These are phyloP conservation scores for Drosophila rubida DNA, from an alignment of 2,888 invertebrate species.

Conservation along the genomic window DNA sequence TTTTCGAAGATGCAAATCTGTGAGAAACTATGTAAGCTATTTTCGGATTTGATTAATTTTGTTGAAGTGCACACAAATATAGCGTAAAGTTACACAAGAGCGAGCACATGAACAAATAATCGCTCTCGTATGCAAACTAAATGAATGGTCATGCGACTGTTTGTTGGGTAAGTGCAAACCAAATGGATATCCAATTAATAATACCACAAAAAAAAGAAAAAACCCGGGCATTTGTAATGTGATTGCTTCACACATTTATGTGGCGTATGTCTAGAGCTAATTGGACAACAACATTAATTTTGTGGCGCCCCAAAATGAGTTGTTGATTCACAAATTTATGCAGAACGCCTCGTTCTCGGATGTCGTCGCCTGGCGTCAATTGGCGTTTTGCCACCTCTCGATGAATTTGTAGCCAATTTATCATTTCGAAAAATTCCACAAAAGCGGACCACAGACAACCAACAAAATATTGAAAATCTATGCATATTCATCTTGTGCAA, in stretches of 20 bases:
- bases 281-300: slow-evolving; percentile 73
- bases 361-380: slow-evolving; percentile 55
- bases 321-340: slow-evolving; percentile 73
- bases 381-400: slow-evolving; percentile 74
- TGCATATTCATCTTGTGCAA: slow-evolving; percentile 62
- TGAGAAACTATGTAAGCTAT: not conserved
- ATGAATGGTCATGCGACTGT: not conserved
- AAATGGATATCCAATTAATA: slow-evolving; percentile 45
- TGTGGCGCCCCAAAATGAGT: slow-evolving; percentile 70
- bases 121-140: not conserved
- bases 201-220: slow-evolving; percentile 21
- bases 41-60: not conserved
- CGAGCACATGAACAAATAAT: not conserved
- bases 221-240: slow-evolving; percentile 18
- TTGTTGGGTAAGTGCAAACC: slow-evolving; percentile 1
- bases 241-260: slow-evolving; percentile 37
- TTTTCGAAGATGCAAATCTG: not conserved
- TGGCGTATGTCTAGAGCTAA: slow-evolving; percentile 51
- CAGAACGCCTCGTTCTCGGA: slow-evolving; percentile 56
- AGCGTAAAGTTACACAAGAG: not conserved
- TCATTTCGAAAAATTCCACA: slow-evolving; percentile 76
- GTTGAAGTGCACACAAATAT: not conserved
- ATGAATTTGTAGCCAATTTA: slow-evolving; percentile 74
- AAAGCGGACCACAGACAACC: slow-evolving; percentile 28
- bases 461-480: slow-evolving; percentile 56